Percentiles rank a stretch among this genome's conserved stretches.
Conservation (phyloP, 2,888 invertebrate genomes). For the Cryptus viduatorius region DNA sequence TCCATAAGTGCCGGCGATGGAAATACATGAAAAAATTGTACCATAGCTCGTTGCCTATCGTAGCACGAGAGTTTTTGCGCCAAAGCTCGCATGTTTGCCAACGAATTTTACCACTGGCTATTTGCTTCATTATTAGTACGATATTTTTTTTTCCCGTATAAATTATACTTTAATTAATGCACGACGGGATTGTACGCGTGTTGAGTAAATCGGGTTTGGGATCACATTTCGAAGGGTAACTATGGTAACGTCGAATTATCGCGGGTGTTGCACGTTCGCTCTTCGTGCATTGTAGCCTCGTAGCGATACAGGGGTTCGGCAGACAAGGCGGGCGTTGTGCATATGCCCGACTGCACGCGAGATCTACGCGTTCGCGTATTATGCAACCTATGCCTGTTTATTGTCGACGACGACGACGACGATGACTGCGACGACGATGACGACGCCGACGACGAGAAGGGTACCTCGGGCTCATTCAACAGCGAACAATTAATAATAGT, state of each 20-base stretch:
- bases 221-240: constrained; percentile 53
- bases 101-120: background rate
- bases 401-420: constrained; percentile 24
- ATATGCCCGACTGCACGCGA: constrained; percentile 57
- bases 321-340: constrained; percentile 47
- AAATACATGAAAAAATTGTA: background rate
- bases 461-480: constrained; percentile 40
- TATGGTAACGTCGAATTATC: constrained; percentile 56
- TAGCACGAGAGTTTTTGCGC: background rate
- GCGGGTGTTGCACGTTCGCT: constrained; percentile 46
- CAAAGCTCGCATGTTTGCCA: background rate
- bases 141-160: background rate
- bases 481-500: constrained; percentile 64
- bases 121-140: background rate
- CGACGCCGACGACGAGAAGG: constrained; percentile 32
- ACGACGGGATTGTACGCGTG: constrained; percentile 10
- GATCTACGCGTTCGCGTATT: constrained; percentile 56
- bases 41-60: background rate
- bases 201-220: constrained; percentile 49
- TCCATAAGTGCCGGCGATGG: background rate
- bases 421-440: constrained; percentile 39
- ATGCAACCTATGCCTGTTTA: constrained; percentile 17
- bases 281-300: constrained; percentile 54
- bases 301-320: constrained; percentile 14
- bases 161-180: constrained; percentile 14